Conservation (phyloP, 2,888 invertebrate genomes). For the Agrypnus murinus region DNA sequence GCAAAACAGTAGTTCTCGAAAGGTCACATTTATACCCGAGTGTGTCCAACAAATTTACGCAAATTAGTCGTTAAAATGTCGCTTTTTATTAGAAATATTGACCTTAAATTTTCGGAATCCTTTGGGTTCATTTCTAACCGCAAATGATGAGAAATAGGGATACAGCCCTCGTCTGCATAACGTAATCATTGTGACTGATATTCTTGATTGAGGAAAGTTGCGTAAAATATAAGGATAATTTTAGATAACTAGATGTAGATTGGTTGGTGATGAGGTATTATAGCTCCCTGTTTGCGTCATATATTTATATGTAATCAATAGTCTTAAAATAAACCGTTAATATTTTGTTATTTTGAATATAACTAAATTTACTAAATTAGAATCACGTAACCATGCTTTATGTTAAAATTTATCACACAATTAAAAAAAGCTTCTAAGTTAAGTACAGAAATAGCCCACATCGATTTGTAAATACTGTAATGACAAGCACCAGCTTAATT, state of each 20-base stretch:
- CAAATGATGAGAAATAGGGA: constrained; percentile 25
- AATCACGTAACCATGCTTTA: too few relatives aligned
- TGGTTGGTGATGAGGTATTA: constrained; percentile 2
- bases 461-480: too few relatives aligned
- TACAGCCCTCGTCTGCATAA: constrained; percentile 24
- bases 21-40: constrained; percentile 18
- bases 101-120: constrained; percentile 34
- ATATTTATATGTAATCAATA: too few relatives aligned
- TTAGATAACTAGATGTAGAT: constrained; percentile 8
- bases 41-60: constrained; percentile 24
- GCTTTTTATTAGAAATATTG: constrained; percentile 31
- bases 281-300: too few relatives aligned
- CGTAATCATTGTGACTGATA: constrained; percentile 14
- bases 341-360: too few relatives aligned
- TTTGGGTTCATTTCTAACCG: constrained; percentile 15
- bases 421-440: too few relatives aligned
- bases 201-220: constrained; percentile 5
- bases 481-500: too few relatives aligned
- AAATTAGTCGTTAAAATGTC: constrained; percentile 35
- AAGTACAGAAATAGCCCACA: too few relatives aligned
- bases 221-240: constrained; percentile 1
- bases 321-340: too few relatives aligned
- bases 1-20: constrained; percentile 22
- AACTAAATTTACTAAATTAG: too few relatives aligned
- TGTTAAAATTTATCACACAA: too few relatives aligned